Evolutionary conservation across 2,797 vertebrate species (phyloP).

Genomic region (Halcyon chelicuti): DNA sequence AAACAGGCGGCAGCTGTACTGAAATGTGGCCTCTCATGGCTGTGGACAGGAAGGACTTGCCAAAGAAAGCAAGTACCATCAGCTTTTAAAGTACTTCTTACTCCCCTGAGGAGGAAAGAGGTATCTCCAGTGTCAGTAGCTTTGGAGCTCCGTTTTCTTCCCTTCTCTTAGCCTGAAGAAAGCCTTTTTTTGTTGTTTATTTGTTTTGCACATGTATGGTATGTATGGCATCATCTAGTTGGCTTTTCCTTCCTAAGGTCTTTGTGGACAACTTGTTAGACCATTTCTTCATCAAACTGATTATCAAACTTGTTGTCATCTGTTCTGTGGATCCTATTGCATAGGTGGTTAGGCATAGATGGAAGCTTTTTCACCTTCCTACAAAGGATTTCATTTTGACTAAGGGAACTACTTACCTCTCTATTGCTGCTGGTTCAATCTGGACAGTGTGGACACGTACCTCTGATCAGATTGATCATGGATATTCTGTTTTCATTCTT

Average conservation of each 20-base stretch:
- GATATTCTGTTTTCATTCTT: not conserved
- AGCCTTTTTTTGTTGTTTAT: not conserved
- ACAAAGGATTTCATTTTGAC: not conserved
- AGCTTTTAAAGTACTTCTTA: not conserved
- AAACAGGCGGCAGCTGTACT: conserved; percentile 85
- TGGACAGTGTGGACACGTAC: not conserved
- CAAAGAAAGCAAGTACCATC: conserved; percentile 80
- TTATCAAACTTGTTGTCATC: not conserved
- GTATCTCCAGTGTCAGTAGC: not conserved
- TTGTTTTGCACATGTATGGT: not conserved
- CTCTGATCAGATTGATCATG: not conserved
- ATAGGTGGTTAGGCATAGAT: not conserved
- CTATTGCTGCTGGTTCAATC: not conserved
- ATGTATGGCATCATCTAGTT: not conserved
- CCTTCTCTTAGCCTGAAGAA: not conserved
- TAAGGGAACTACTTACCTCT: not conserved
- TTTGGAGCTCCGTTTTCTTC: not conserved
- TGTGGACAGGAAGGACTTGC: conserved; percentile 82
- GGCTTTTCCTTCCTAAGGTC: not conserved
- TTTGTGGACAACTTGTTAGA: not conserved
- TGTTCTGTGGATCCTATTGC: not conserved
- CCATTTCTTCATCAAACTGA: not conserved
- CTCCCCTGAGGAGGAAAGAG: not conserved
- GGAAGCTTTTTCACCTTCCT: not conserved
- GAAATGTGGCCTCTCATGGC: conserved; percentile 87